Percentiles rank a stretch among this genome's conserved stretches.
Conservation (phyloP, 2,113 vertebrate genomes). For the Archocentrus centrarchus region DNA sequence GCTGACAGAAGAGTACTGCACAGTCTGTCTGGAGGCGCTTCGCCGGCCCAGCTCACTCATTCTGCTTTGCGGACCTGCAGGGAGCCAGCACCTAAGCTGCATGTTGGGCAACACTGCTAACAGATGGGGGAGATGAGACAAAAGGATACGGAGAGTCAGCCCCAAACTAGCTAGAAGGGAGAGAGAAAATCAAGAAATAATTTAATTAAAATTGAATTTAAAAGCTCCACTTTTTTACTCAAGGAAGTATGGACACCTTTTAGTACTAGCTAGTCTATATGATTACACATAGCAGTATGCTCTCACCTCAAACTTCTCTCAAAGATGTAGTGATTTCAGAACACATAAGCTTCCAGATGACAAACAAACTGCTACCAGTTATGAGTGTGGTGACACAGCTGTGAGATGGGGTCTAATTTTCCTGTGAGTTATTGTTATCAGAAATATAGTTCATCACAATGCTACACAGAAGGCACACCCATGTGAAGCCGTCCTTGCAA, state of each 20-base stretch:
- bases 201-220: slow-evolving; percentile 2
- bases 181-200: background rate
- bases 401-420: background rate
- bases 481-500: background rate
- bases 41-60: background rate
- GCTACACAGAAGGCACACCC: background rate
- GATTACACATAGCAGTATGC: background rate
- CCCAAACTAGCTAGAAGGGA: background rate
- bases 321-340: background rate
- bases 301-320: background rate
- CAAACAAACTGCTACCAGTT: background rate
- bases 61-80: slow-evolving; percentile 16
- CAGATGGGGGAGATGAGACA: background rate
- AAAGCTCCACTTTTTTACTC: background rate
- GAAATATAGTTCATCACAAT: background rate
- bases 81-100: background rate
- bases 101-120: background rate
- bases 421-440: background rate
- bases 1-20: slow-evolving; percentile 40
- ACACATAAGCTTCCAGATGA: background rate
- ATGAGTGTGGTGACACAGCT: background rate
- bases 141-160: background rate
- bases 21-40: slow-evolving; percentile 30
- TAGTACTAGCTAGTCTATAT: background rate
- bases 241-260: background rate